Base-by-base conservation (phyloP, 2,888 invertebrate species). In the Caradrina kadenii region DNA sequence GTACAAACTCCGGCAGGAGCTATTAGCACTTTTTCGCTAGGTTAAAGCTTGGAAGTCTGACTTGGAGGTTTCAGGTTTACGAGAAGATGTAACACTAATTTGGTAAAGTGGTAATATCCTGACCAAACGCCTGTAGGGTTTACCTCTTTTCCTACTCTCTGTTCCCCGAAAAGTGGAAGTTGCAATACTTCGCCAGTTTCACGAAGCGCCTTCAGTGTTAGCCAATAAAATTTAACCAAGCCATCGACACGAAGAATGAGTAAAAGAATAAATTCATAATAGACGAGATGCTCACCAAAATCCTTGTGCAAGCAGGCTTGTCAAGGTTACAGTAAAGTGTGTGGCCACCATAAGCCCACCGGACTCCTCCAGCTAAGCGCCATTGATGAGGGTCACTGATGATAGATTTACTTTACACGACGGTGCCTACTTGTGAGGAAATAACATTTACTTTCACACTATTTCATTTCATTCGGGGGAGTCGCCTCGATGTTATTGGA, bases 301-400 rank as follows among this genome's bases (percentile, higher is more conserved):
- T 45, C 5, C 17, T 45, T 17, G 45, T 45, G 5, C 1, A 45
- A 17, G 17, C 45, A 45, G 45, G 15, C 6, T 45, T 45, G 45
- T 45, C 45, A 45, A 45, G 45, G 17, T 17, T 17, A 17, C 15
- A 45, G 45, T 39, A 39, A 39, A 39, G 39, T 39, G 39, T 45
- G 45, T 45, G 6, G 45, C 45, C 4, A 21, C n/a, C 17, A 11
- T 42, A 10, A 26, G 21, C 31, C 22, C 52, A 45, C 55, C n/a
- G 53, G 31, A 62, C 53, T 63, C 58, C 49, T 48, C 49, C 49
- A 54, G 61, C 52, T 74, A 56, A 69, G 60, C 53, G 31, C 62
- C 15, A 7, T 42, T 69, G 60, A 69, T 63, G 60, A 75, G 55
- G 68, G 65, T 77, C 53, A n/a, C 59, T 50, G 52, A 61, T 69